Conservation (phyloP, 2,888 invertebrate genomes). For the Ischnura elegans region DNA sequence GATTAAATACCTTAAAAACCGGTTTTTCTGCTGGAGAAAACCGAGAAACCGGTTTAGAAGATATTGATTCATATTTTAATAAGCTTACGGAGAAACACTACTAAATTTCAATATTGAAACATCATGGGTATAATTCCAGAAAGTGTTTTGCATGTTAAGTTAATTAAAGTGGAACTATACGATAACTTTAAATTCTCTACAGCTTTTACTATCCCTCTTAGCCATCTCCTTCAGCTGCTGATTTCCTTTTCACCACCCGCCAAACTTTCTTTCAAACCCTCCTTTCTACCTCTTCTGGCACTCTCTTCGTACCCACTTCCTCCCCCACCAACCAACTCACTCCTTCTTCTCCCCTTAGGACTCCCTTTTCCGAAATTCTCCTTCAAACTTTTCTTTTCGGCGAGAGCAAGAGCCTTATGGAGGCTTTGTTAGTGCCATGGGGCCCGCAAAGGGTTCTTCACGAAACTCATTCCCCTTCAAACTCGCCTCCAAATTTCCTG, state of each 20-base stretch:
- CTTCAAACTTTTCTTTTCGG: constrained; percentile 14
- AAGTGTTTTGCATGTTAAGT: too few species aligned
- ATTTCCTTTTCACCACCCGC: not conserved
- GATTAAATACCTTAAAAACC: too few species aligned
- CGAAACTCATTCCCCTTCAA: constrained; percentile 43
- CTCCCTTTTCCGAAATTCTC: constrained; percentile 10
- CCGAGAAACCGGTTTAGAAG: too few species aligned
- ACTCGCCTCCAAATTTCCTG: constrained; percentile 14
- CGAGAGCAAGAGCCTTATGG: constrained; percentile 43
- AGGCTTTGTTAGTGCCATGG: constrained; percentile 55
- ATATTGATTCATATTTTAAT: too few species aligned
- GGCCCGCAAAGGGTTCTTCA: constrained; percentile 49
- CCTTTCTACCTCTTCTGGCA: not conserved
- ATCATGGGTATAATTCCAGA: too few species aligned
- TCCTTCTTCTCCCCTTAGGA: not conserved
- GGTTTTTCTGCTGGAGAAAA: too few species aligned
- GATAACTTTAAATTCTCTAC: too few species aligned
- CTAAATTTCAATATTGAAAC: too few species aligned
- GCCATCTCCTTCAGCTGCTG: not conserved
- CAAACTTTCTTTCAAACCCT: not conserved
- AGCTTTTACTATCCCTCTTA: too few species aligned
- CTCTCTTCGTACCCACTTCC: not conserved
- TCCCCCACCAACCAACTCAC: not conserved
- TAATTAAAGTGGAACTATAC: too few species aligned
- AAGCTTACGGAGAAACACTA: too few species aligned